Percentiles rank a stretch among this genome's conserved stretches.
phyloP scores from a whole-genome alignment of 2,113 vertebrate genomes.

The Choloepus hoffmanni region DNA sequence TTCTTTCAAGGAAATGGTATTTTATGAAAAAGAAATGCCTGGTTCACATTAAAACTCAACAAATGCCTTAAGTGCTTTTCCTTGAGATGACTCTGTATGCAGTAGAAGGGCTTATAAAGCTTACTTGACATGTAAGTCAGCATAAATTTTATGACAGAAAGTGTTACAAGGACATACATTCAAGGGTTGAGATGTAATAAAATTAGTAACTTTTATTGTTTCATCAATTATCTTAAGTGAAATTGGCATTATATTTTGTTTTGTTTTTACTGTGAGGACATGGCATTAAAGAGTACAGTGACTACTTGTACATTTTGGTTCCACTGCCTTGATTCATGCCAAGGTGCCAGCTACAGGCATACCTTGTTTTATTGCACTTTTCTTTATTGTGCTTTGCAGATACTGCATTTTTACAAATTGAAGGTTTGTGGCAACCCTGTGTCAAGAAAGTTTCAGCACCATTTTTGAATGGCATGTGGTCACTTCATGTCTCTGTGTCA shows the following conservation, averaged over 20 bases:
- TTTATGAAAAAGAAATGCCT: not conserved
- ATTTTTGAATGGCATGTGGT: no score
- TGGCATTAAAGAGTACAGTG: not conserved
- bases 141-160: not conserved
- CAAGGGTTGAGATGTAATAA: not conserved
- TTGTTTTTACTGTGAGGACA: not conserved
- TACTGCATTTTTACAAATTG: no score
- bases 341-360: not conserved
- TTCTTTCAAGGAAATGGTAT: not conserved
- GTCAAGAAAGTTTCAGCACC: no score
- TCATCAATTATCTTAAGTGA: not conserved
- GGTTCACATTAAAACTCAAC: not conserved
- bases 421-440: no score
- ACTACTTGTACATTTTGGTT: not conserved
- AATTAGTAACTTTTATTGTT: not conserved
- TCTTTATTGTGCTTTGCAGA: no score
- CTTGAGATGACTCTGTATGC: not conserved
- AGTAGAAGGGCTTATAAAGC: not conserved
- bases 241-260: no score
- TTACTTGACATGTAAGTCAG: not conserved
- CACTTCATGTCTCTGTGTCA: no score
- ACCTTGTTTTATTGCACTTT: no score
- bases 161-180: not conserved
- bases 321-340: not conserved
- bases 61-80: not conserved